phyloP scores from a whole-genome alignment of 2,113 vertebrate genomes.

The Dolichallabes microphthalmus region DNA sequence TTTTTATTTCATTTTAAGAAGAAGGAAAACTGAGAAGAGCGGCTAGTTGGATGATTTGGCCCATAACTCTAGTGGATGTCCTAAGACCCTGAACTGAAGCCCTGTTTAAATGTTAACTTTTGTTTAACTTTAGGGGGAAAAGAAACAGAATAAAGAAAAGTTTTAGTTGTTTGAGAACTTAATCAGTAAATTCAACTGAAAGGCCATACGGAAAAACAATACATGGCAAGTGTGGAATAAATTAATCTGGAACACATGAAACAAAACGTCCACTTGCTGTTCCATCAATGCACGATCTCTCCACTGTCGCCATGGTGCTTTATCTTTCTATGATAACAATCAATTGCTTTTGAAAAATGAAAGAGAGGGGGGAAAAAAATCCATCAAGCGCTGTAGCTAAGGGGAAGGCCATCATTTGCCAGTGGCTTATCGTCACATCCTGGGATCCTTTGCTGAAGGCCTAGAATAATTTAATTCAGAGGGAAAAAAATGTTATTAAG shows the following conservation, averaged over 20 bases:
- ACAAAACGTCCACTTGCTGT: constrained; percentile 16
- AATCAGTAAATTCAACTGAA: background rate
- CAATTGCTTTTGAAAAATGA: constrained; percentile 36
- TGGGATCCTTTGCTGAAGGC: constrained; percentile 30
- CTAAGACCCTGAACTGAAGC: constrained; percentile 9
- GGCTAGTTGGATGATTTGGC: background rate
- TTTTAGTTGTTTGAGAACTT: background rate
- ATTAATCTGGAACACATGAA: constrained; percentile 24
- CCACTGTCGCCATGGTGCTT: background rate
- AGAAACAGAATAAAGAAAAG: background rate
- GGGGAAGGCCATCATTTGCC: constrained; percentile 26
- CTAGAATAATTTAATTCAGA: constrained; percentile 19
- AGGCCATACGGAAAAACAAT: constrained; percentile 11
- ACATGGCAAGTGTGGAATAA: background rate
- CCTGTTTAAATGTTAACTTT: constrained; percentile 24
- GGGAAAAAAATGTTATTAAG: constrained; percentile 16
- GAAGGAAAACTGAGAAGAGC: background rate
- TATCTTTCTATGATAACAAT: constrained; percentile 48
- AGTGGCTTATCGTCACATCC: constrained; percentile 28
- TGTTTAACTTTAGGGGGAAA: background rate
- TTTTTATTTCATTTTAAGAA: no score
- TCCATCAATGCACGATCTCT: constrained; percentile 12
- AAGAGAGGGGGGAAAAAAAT: constrained; percentile 13
- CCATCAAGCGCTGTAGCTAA: constrained; percentile 29
- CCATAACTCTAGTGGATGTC: background rate